These are phyloP conservation scores for Adelphocoris suturalis DNA, from an alignment of 2,888 invertebrate genomes.

Conservation along the genomic window DNA sequence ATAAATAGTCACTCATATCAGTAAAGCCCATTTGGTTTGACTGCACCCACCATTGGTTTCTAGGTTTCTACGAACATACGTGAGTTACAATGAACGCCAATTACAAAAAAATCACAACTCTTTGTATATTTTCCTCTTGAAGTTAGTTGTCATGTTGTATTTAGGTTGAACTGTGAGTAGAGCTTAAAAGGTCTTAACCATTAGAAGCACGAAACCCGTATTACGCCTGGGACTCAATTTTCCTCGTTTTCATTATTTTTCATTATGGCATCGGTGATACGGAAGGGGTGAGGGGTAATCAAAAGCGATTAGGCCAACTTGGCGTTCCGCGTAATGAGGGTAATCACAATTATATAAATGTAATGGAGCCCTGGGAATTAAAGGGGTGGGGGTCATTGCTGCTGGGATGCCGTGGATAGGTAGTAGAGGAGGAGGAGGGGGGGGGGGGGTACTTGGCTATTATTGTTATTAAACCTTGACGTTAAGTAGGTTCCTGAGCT, in stretches of 20 bases:
- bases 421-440: neutral
- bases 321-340: constrained; percentile 18
- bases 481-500: neutral
- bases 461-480: neutral
- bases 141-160: too few species aligned
- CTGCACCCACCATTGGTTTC: too few species aligned
- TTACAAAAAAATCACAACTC: too few species aligned
- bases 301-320: constrained; percentile 26
- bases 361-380: constrained; percentile 37
- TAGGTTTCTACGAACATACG: too few species aligned
- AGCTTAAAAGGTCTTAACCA: neutral
- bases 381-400: neutral
- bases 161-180: too few species aligned
- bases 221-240: constrained; percentile 42
- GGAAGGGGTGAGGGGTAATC: neutral
- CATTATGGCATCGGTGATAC: neutral
- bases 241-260: constrained; percentile 34
- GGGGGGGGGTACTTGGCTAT: neutral
- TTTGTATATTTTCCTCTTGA: too few species aligned
- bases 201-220: constrained; percentile 3
- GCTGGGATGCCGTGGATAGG: neutral
- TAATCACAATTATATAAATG: constrained; percentile 36
- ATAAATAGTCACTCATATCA: too few species aligned
- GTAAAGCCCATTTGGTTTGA: too few species aligned
- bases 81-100: too few species aligned